A percentile compares a stretch with the other conserved stretches of the same genome.
phyloP scores from a whole-genome alignment of 2,888 invertebrate genomes.

The Zelleria hepariella region DNA sequence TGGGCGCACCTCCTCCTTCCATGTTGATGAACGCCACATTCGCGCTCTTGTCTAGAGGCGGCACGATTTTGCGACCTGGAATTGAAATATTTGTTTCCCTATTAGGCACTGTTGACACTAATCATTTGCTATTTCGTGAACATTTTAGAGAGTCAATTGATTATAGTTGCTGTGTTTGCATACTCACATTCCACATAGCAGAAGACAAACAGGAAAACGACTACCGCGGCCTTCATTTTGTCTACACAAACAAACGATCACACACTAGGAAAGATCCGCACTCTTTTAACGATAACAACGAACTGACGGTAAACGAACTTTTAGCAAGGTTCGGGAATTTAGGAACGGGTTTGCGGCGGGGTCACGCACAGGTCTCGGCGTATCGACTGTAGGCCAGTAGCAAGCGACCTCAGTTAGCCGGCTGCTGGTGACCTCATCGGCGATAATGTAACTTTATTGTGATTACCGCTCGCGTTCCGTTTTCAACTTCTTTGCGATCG shows the following conservation, averaged over 20 bases:
- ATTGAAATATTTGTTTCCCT: slow-evolving; percentile 8
- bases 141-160: too few species aligned
- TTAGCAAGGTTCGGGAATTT: slow-evolving; percentile 12
- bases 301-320: slow-evolving; percentile 3
- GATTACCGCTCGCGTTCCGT: neutral
- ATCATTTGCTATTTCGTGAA: neutral
- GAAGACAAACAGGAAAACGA: slow-evolving; percentile 40
- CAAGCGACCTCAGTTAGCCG: slow-evolving; percentile 12
- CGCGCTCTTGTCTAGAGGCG: slow-evolving; percentile 53
- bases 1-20: slow-evolving; percentile 26
- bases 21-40: slow-evolving; percentile 61
- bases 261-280: neutral
- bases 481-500: slow-evolving; percentile 10
- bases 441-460: slow-evolving; percentile 24
- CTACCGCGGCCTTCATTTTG: slow-evolving; percentile 40
- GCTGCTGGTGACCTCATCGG: slow-evolving; percentile 39
- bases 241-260: slow-evolving; percentile 10
- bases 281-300: neutral
- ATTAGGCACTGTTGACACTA: neutral
- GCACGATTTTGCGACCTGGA: slow-evolving; percentile 43
- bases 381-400: slow-evolving; percentile 9
- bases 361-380: slow-evolving; percentile 18
- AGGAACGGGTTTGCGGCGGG: slow-evolving; percentile 24
- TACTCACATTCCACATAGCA: slow-evolving; percentile 51
- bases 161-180: neutral